Percentiles rank a stretch among this genome's conserved stretches.
Evolutionary conservation across 1,140 invertebrate species (phyloP).

Genomic region (Saxidomus purpurata): DNA sequence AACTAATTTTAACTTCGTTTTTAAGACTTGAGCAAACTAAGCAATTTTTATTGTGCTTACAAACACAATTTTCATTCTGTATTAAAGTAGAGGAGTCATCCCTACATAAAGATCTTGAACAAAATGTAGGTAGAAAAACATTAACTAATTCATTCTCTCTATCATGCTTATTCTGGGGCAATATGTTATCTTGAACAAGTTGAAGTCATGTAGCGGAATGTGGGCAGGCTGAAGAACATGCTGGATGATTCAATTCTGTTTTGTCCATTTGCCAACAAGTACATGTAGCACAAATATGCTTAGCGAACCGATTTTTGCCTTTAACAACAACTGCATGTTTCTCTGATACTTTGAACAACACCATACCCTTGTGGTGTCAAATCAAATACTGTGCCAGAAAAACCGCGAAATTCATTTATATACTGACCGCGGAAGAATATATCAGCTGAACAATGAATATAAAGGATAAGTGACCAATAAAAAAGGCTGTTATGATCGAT

Average conservation of each 20-base stretch:
- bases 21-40: neutral
- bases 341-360: no score
- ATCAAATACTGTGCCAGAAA: no score
- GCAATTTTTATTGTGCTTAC: neutral
- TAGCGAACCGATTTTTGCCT: neutral
- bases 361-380: no score
- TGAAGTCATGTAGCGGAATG: neutral
- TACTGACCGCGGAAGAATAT: no score
- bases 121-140: neutral
- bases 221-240: conserved; percentile 38
- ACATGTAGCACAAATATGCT: neutral
- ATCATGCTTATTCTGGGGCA: no score
- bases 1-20: neutral
- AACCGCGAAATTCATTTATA: no score
- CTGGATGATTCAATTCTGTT: conserved; percentile 36
- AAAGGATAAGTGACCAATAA: no score
- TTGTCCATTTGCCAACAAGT: conserved; percentile 29
- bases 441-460: no score
- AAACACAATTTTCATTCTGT: neutral
- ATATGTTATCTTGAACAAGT: neutral
- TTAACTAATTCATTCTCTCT: neutral
- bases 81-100: no score
- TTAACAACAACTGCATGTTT: no score
- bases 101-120: neutral
- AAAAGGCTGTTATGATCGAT: no score